These are phyloP conservation scores for Dipodomys stephensi DNA, from an alignment of 2,113 vertebrate genomes.

Conservation along the genomic window DNA sequence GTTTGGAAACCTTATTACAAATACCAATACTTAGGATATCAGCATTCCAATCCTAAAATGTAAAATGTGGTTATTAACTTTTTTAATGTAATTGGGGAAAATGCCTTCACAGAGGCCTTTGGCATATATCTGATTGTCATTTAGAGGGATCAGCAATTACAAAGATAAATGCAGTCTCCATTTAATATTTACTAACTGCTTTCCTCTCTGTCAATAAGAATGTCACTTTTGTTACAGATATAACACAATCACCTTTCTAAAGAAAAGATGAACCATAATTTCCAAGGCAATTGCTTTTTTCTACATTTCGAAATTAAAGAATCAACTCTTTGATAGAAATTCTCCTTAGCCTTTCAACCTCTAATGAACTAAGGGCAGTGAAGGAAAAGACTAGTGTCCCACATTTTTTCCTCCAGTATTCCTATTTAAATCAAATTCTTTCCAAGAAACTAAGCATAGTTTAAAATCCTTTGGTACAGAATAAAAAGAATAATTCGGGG, in stretches of 20 bases:
- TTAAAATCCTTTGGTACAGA: constrained; percentile 27
- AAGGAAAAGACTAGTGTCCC: background rate
- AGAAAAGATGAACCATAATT: constrained; percentile 23
- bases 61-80: constrained; percentile 38
- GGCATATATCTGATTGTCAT: background rate
- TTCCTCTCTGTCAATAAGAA: constrained; percentile 6
- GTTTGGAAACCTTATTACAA: constrained; percentile 29
- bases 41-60: constrained; percentile 22
- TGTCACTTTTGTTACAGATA: background rate
- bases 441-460: constrained; percentile 42
- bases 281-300: constrained; percentile 10
- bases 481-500: background rate
- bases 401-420: background rate
- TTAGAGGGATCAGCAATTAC: background rate
- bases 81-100: background rate
- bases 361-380: constrained; percentile 12
- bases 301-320: background rate
- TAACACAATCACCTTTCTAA: background rate
- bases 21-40: constrained; percentile 49
- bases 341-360: background rate
- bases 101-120: constrained; percentile 36
- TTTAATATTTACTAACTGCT: background rate
- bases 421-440: background rate
- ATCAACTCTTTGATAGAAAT: constrained; percentile 26
- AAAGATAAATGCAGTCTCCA: background rate